Evolutionary conservation across 2,797 vertebrate genomes (phyloP).

Genomic region (Ambastaia sidthimunki): DNA sequence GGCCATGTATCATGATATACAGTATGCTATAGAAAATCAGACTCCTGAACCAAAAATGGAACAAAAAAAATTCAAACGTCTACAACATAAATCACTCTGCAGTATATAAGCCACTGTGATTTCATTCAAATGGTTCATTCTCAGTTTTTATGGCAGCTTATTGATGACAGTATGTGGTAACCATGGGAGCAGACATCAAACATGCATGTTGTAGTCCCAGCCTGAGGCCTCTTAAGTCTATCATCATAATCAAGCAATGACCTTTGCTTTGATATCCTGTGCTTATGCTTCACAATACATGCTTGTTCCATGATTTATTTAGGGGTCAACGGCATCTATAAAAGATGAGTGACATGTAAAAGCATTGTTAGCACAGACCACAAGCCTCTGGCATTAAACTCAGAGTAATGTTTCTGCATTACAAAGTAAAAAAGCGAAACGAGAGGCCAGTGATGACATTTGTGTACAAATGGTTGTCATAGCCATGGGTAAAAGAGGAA

Average conservation of each 20-base stretch:
- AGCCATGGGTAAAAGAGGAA: neutral
- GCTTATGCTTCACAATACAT: constrained; percentile 61
- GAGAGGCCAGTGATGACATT: constrained; percentile 28
- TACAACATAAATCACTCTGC: constrained; percentile 22
- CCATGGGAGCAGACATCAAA: constrained; percentile 72
- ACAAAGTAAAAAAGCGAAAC: constrained; percentile 43
- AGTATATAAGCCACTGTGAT: constrained; percentile 4
- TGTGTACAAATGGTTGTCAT: constrained; percentile 42
- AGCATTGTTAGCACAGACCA: constrained; percentile 47
- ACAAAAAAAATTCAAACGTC: constrained; percentile 17
- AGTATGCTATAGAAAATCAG: constrained; percentile 14
- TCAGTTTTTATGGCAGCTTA: constrained; percentile 38
- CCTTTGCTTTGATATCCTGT: constrained; percentile 71
- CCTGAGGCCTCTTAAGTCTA: constrained; percentile 60
- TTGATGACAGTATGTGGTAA: constrained; percentile 50
- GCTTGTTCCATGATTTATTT: constrained; percentile 63
- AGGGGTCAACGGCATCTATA: constrained; percentile 62
- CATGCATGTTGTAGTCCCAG: constrained; percentile 56
- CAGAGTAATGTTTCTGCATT: constrained; percentile 43
- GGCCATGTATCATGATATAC: neutral
- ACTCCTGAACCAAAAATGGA: neutral
- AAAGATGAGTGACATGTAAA: constrained; percentile 63
- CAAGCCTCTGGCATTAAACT: constrained; percentile 41
- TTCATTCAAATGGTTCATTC: constrained; percentile 33
- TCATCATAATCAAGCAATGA: constrained; percentile 66